Conservation (phyloP, 2,797 vertebrate genomes). For the Schizopygopsis pylzovi region DNA sequence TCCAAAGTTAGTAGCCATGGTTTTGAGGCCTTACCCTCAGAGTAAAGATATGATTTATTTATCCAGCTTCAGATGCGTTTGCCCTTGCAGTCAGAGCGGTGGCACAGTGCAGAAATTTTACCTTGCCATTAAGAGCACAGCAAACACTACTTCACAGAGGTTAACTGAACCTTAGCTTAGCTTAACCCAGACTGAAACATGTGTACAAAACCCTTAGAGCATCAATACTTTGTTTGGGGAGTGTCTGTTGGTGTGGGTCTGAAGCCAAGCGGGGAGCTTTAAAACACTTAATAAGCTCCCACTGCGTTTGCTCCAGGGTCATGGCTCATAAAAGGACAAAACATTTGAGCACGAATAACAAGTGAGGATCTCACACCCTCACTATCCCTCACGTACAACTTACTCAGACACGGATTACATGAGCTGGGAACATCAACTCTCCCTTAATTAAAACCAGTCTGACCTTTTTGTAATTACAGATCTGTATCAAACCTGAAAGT, state of each 20-base stretch:
- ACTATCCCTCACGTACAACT: constrained; percentile 42
- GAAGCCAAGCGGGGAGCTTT: constrained; percentile 30
- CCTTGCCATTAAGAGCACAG: constrained; percentile 27
- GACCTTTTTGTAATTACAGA: constrained; percentile 52
- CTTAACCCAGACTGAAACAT: constrained; percentile 33
- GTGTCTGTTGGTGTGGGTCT: constrained; percentile 15
- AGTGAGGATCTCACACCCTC: constrained; percentile 18
- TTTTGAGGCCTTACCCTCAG: not conserved
- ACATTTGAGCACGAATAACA: constrained; percentile 35
- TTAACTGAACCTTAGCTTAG: constrained; percentile 38
- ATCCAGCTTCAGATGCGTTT: constrained; percentile 14
- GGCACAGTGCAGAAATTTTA: not conserved
- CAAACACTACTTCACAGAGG: constrained; percentile 39
- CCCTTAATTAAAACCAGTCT: constrained; percentile 54
- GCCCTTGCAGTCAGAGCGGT: not conserved
- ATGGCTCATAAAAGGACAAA: constrained; percentile 34
- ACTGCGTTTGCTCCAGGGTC: constrained; percentile 44
- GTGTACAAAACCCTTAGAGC: constrained; percentile 26
- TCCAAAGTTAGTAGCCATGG: not conserved
- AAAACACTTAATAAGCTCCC: constrained; percentile 51
- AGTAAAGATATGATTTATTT: constrained; percentile 17
- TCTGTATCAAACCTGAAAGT: constrained; percentile 39
- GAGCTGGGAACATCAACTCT: constrained; percentile 40
- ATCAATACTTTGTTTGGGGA: constrained; percentile 36
- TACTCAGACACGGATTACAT: constrained; percentile 56